Percentiles rank a stretch among this genome's conserved stretches.
These are phyloP conservation scores for Amphiprion percula DNA, from an alignment of 2,113 vertebrate genomes.

Conservation along the genomic window DNA sequence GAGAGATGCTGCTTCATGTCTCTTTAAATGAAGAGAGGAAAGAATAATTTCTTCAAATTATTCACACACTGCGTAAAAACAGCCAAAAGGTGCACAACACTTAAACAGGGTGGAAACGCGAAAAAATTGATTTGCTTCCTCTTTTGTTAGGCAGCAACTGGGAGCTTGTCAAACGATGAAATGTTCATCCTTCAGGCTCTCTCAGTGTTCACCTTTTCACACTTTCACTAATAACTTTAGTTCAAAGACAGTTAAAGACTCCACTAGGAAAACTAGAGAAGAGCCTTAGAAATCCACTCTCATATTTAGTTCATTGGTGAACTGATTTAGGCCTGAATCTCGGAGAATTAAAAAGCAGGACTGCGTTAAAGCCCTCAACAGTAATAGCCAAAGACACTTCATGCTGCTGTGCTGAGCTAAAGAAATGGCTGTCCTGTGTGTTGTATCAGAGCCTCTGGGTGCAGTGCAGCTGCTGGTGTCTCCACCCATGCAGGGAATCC, in stretches of 20 bases:
- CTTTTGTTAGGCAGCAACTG: slow-evolving; percentile 39
- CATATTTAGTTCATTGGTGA: not conserved
- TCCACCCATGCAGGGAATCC: slow-evolving; percentile 30
- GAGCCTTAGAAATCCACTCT: not conserved
- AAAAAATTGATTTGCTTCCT: slow-evolving; percentile 25
- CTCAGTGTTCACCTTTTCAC: slow-evolving; percentile 23
- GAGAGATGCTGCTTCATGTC: not conserved
- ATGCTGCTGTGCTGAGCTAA: not conserved
- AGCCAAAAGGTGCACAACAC: slow-evolving; percentile 43
- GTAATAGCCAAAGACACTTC: not conserved
- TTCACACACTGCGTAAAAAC: slow-evolving; percentile 11
- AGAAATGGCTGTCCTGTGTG: not conserved
- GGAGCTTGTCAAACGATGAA: slow-evolving; percentile 57
- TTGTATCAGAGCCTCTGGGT: slow-evolving; percentile 1
- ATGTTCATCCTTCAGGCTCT: slow-evolving; percentile 30
- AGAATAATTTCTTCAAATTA: slow-evolving; percentile 9
- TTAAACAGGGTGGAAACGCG: slow-evolving; percentile 30
- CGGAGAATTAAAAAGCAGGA: too few species aligned
- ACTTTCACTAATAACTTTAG: slow-evolving; percentile 1
- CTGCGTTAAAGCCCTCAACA: too few species aligned
- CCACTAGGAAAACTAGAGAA: not conserved
- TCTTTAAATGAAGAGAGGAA: slow-evolving; percentile 11
- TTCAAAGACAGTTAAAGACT: slow-evolving; percentile 26
- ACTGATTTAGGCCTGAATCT: not conserved
- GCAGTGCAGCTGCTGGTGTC: slow-evolving; percentile 12